Evolutionary conservation across 2,113 vertebrate species (phyloP).

Genomic region (Geococcyx californianus): DNA sequence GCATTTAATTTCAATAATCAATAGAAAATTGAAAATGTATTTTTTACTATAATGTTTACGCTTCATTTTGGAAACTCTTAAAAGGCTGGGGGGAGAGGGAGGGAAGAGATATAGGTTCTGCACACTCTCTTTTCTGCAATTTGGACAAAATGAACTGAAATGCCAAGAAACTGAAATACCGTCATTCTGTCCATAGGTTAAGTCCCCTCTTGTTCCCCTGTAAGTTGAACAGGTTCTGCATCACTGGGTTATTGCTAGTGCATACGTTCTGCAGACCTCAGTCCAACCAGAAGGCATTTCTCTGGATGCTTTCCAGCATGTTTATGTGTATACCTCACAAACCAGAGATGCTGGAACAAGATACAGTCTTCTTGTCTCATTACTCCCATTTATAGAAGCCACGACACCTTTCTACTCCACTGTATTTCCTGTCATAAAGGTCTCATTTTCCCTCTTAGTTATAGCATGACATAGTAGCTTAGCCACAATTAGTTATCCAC

Average conservation of each 20-base stretch:
- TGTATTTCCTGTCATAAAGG: background rate
- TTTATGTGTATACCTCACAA: background rate
- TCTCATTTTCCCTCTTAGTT: background rate
- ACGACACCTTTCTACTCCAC: background rate
- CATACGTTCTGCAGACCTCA: background rate
- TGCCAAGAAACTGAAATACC: background rate
- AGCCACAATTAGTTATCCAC: background rate
- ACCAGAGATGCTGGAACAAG: background rate
- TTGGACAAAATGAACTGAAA: background rate
- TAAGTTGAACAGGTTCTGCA: background rate
- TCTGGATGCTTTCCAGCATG: background rate
- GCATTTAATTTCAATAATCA: rapidly evolving
- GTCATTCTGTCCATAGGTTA: background rate
- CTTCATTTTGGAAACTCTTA: background rate
- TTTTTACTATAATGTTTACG: background rate
- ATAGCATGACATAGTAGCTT: background rate
- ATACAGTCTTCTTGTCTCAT: background rate
- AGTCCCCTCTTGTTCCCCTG: background rate
- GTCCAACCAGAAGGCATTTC: background rate
- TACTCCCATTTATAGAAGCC: background rate
- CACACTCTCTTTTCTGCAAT: background rate
- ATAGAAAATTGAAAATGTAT: background rate
- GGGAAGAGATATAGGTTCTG: background rate
- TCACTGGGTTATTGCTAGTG: background rate
- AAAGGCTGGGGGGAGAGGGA: background rate